Base-by-base conservation (phyloP, 2,888 invertebrate species). In the Leptarthrus brevirostris region DNA sequence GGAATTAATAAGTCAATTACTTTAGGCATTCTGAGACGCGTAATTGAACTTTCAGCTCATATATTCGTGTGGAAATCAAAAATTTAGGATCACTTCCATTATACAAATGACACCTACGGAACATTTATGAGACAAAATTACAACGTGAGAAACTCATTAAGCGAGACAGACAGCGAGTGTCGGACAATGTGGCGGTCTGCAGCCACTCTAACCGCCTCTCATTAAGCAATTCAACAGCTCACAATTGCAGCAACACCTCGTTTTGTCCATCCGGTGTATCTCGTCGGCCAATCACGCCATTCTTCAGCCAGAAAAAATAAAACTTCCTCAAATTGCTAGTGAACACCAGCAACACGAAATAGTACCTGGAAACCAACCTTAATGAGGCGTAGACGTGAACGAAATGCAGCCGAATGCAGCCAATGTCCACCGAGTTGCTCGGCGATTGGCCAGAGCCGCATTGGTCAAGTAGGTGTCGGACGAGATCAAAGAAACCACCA, bases 371-470 rank as follows among this genome's bases (percentile, higher is more conserved):
- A 66, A 47, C 64, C 44, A 58, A 26, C 72, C 56, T 47, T 72
- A 72, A 72, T 56, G 47, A 72, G 72, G 72, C 72, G 72, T 72
- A 58, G 72, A 72, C 72, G 14, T 71, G 53, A 22, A 16, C 10
- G 18, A 8, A 36, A n/a, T 34, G 52, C 52, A 52, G 4, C 2
- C 18, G 30, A 36, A 16, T 54, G 70, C 56, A 72, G 56, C 58
- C 72, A 72, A 72, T 72, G 56, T 58, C 69, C 69, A 34, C 44
- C n/a, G n/a, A 69, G 52, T 22, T 24, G 69, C 0, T 6, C 14
- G n/a, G n/a, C 52, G 30, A 69, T 69, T 69, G 64, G 64, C 24
- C 64, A 47, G 26, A 14, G 22, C 44, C 24, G 4, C 47, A 47
- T 24, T 22, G 69, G 69, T 69, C 69, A 69, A 52, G 52, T 47